These are phyloP conservation scores for Odobenus rosmarus DNA, from an alignment of 2,113 vertebrate species.

Conservation along the genomic window DNA sequence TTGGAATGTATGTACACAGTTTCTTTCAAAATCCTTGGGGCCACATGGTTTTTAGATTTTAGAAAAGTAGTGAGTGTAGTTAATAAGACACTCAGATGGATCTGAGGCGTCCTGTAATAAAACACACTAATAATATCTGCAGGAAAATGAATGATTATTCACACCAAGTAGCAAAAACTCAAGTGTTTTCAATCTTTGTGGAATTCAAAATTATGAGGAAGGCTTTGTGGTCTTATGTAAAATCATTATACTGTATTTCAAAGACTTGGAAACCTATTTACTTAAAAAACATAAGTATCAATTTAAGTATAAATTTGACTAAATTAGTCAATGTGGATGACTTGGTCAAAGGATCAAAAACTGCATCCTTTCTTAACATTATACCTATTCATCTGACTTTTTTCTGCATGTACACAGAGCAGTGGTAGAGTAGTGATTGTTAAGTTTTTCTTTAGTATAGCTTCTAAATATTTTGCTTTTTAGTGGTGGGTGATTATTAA, in stretches of 20 bases:
- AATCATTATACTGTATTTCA: constrained; percentile 8
- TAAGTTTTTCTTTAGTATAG: background rate
- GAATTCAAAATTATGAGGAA: background rate
- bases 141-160: background rate
- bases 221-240: background rate
- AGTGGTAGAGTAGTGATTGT: background rate
- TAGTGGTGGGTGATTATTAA: background rate
- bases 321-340: background rate
- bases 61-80: background rate
- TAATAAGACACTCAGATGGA: background rate
- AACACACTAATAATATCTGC: background rate
- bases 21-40: background rate
- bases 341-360: background rate
- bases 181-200: background rate
- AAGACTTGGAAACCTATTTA: constrained; percentile 8
- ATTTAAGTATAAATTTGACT: background rate
- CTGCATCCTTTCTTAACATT: background rate
- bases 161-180: background rate
- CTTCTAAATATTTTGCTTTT: constrained; percentile 32
- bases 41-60: background rate
- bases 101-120: background rate
- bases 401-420: background rate
- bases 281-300: background rate
- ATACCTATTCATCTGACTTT: background rate
- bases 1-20: constrained; percentile 3